Base-by-base conservation (phyloP, 2,113 vertebrate species). In the Proteles cristata region DNA sequence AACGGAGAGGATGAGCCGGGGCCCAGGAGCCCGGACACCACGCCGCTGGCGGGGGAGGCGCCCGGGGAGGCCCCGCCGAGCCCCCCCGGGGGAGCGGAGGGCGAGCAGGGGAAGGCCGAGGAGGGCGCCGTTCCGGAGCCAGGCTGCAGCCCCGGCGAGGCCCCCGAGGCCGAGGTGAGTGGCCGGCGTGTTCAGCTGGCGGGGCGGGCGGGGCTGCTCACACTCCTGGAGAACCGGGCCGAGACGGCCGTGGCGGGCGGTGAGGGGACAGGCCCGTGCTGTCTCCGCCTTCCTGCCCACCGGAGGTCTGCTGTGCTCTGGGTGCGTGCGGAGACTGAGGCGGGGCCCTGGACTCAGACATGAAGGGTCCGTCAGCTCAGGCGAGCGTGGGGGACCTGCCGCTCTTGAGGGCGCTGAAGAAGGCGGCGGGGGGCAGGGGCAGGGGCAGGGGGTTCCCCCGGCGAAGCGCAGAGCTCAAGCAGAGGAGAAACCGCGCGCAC, bases 81-180 rank as follows among this genome's bases (percentile, higher is more conserved):
- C 15, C 1, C 11, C 28, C 69, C 96, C 11, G 93, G 25, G 92
- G 93, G 87, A 55, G 14, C 61, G 48, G 92, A 97, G 65, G 69
- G 80, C 10, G 79, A 97, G 26, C 71, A 88, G 82, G 96, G 93
- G 33, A 63, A 91, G 39, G 90, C 66, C 50, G 95, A 97, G 28
- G 93, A 79, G 25, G 73, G 5, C 33, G 33, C 87, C 19, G 31
- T 4, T 63, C 82, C 16, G 48, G 82, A 97, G 48, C 58, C 91
- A 5, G 45, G 45, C 68, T 63, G 94, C 92, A 21, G 21, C 66
- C 26, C 43, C 58, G 33, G 26, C 87, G 97, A 98, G 35, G 83
- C 95, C 68, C 17, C 2, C 31, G 50, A 45, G 8, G 10, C 45
- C 25, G 88, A 97, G 98, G 98, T 99, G 98, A 97, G 98, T 21